Evolutionary conservation across 1,140 invertebrate species (phyloP).

Genomic region (Temnothorax curvispinosus): DNA sequence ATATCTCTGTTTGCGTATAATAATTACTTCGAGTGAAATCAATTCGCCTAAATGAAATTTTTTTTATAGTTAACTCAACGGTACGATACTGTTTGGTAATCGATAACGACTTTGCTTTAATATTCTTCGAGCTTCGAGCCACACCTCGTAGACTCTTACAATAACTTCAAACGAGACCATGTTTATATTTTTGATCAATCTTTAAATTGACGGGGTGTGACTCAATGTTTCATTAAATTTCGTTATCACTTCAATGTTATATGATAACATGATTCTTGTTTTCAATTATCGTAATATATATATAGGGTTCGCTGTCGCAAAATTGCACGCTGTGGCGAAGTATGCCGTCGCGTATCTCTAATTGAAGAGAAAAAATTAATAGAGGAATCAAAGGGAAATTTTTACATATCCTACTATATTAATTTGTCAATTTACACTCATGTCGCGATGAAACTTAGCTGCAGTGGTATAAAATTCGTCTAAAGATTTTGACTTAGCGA

Average conservation of each 20-base stretch:
- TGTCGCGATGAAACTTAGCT: not conserved
- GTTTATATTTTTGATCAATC: conserved; percentile 18
- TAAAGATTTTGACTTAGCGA: too few relatives aligned
- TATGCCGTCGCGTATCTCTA: not conserved
- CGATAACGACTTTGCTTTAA: not conserved
- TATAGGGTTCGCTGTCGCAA: not conserved
- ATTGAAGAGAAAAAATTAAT: not conserved
- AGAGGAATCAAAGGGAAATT: not conserved
- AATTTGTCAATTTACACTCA: not conserved
- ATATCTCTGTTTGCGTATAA: not conserved
- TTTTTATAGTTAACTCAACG: not conserved
- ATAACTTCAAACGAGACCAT: not conserved
- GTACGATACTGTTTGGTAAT: not conserved
- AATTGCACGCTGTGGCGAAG: not conserved
- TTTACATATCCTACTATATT: not conserved
- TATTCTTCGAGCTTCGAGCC: not conserved
- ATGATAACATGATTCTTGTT: not conserved
- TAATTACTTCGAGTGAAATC: not conserved
- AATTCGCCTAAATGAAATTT: not conserved
- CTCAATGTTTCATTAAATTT: conserved; percentile 15
- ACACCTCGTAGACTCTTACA: not conserved
- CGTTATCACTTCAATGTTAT: not conserved
- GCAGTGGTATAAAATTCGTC: too few relatives aligned
- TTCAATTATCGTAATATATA: not conserved
- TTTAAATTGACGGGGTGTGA: not conserved